A percentile compares a stretch with the other conserved stretches of the same genome.
These are phyloP conservation scores for Dipodomys stephensi DNA, from an alignment of 2,113 vertebrate genomes.

Conservation along the genomic window DNA sequence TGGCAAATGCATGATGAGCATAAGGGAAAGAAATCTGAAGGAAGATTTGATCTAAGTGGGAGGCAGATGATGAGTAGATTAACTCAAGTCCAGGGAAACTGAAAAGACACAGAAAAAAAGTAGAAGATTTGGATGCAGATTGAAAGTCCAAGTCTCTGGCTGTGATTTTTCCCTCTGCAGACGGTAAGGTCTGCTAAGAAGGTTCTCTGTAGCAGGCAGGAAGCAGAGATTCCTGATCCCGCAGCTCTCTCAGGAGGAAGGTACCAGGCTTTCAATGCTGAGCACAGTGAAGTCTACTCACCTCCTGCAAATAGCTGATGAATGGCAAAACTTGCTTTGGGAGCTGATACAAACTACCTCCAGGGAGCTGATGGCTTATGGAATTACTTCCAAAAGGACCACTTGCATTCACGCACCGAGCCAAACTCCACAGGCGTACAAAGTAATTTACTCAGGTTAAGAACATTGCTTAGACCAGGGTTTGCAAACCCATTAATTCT, in stretches of 20 bases:
- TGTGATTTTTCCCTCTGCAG: not conserved
- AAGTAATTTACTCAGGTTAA: not conserved
- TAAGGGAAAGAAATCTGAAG: not conserved
- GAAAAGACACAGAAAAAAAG: slow-evolving; percentile 27
- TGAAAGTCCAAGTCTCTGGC: not conserved
- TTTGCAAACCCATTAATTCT: not conserved
- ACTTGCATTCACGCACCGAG: not conserved
- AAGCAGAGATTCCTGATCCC: not conserved
- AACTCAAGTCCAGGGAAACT: slow-evolving; percentile 4
- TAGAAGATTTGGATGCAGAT: not conserved
- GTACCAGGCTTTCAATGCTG: not conserved
- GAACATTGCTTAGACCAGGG: not conserved
- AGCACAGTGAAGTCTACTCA: not conserved
- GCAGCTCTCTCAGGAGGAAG: not conserved
- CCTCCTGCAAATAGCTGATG: not conserved
- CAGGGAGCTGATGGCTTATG: slow-evolving; percentile 3
- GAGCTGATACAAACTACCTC: not conserved
- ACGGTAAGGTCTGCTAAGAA: not conserved
- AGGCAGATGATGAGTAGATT: slow-evolving; percentile 54
- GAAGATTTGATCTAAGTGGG: slow-evolving; percentile 55
- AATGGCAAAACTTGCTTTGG: not conserved
- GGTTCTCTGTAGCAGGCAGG: not conserved
- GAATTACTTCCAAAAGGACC: slow-evolving; percentile 36
- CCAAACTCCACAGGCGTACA: not conserved
- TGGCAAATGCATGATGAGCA: not conserved